Base-by-base conservation (phyloP, 2,113 vertebrate genomes). In the Narcine bancroftii region DNA sequence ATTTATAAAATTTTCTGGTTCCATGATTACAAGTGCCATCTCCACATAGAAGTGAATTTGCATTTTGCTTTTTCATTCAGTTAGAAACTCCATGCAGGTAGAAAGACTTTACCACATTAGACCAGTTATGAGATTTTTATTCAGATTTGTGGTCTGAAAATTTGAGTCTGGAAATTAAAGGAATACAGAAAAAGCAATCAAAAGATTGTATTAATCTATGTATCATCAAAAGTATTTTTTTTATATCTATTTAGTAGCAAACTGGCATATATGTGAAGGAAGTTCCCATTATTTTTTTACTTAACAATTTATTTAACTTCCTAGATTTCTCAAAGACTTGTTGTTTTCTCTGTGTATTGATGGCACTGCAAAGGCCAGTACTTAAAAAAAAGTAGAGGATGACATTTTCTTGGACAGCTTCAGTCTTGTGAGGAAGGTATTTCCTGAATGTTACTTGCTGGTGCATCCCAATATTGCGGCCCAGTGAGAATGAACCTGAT, bases 81-180 rank as follows among this genome's bases (percentile, higher is more conserved):
- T 93, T 95, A 94, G 93, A 95, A 94, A 93, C 92, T 94, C 93
- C 94, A 95, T 4, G 0, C 93, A 95, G 93, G 95, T 94, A 94
- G 94, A 91, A 95, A 93, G 94, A 95, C 94, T 95, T 96, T 96
- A 95, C 95, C 94, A 94, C 87, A 93, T 96, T 95, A 96, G 94
- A 95, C 93, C 94, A 96, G 94, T 96, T 96, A 95, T 96, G 95
- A 94, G 93, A 93, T 94, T 96, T 95, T 95, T 95, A 96, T 96
- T 96, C 95, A 96, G 95, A 96, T 97, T 96, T 97, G 95, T 96
- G 96, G 95, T 95, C 95, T 96, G 95, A 94, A 96, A 96, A 95
- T 96, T 96, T 96, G 95, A 97, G 96, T 96, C 96, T 96, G 95
- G 95, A 97, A 96, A 94, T 93, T 95, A 96, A 96, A 94, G 95